A percentile compares a stretch with the other conserved stretches of the same genome.
Evolutionary conservation across 2,888 invertebrate genomes (phyloP).

Genomic region (Aelia acuminata): DNA sequence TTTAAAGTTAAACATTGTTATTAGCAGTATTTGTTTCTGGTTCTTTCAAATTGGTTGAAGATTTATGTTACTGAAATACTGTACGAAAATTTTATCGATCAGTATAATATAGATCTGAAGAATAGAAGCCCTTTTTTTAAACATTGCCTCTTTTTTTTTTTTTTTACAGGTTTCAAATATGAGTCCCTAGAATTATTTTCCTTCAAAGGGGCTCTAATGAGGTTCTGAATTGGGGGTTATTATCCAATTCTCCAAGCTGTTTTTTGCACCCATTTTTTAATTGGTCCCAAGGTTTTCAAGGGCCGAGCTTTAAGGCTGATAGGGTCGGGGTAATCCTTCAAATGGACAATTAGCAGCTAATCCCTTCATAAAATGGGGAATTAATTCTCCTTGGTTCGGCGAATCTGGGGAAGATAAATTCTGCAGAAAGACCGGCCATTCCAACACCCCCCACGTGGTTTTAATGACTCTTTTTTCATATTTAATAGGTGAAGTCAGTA

Average conservation of each 20-base stretch:
- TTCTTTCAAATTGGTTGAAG: too few species aligned
- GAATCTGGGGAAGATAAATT: neutral
- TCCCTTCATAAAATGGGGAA: conserved; percentile 9
- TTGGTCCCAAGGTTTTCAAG: neutral
- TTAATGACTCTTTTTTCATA: neutral
- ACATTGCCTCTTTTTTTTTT: too few species aligned
- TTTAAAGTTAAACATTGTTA: too few species aligned
- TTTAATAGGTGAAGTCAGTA: neutral
- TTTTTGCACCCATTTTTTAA: neutral
- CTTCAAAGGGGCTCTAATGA: neutral
- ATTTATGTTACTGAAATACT: too few species aligned
- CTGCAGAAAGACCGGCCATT: neutral
- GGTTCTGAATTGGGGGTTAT: neutral
- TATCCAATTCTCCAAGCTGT: neutral
- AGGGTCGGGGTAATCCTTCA: neutral
- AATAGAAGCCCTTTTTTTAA: too few species aligned
- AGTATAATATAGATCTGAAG: too few species aligned
- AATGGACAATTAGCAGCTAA: conserved; percentile 10
- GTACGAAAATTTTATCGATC: too few species aligned
- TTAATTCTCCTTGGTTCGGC: neutral
- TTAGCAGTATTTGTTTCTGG: too few species aligned
- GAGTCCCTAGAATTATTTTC: too few species aligned
- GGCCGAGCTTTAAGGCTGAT: neutral
- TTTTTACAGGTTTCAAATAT: too few species aligned
- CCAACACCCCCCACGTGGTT: neutral